Conservation (phyloP, 2,888 invertebrate species). For the Meghimatium bilineatum region DNA sequence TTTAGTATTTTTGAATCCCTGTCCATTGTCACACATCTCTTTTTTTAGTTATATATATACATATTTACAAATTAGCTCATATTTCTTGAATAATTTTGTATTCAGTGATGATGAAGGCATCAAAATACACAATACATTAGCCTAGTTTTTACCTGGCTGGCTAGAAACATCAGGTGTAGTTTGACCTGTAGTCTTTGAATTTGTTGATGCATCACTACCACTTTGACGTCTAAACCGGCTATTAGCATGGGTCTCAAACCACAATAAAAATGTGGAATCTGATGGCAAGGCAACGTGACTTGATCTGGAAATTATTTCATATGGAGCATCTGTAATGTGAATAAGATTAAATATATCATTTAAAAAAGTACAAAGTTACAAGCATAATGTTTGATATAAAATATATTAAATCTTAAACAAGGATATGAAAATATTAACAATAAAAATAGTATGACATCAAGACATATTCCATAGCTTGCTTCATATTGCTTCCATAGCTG, state of each 20-base stretch:
- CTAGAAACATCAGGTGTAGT: slow-evolving; percentile 13
- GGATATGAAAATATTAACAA: too few species aligned
- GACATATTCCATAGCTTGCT: too few species aligned
- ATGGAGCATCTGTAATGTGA: neutral
- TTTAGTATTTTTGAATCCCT: too few species aligned
- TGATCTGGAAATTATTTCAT: slow-evolving; percentile 9
- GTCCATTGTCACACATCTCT: too few species aligned
- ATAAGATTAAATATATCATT: neutral
- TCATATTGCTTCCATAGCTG: too few species aligned
- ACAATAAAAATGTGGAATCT: neutral
- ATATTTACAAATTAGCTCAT: too few species aligned
- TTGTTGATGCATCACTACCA: slow-evolving; percentile 26
- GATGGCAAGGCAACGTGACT: neutral
- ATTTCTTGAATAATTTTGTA: too few species aligned
- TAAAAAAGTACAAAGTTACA: neutral
- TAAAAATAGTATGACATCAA: too few species aligned
- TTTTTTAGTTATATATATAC: too few species aligned
- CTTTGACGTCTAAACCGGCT: slow-evolving; percentile 6
- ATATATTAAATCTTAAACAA: too few species aligned
- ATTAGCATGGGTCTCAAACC: neutral
- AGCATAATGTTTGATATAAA: neutral
- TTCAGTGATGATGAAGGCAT: too few species aligned
- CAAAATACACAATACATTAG: too few species aligned
- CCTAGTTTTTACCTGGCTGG: slow-evolving; percentile 18
- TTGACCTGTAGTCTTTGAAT: neutral